Evolutionary conservation across 2,797 vertebrate species (phyloP).

Genomic region (Heliangelus exortis): DNA sequence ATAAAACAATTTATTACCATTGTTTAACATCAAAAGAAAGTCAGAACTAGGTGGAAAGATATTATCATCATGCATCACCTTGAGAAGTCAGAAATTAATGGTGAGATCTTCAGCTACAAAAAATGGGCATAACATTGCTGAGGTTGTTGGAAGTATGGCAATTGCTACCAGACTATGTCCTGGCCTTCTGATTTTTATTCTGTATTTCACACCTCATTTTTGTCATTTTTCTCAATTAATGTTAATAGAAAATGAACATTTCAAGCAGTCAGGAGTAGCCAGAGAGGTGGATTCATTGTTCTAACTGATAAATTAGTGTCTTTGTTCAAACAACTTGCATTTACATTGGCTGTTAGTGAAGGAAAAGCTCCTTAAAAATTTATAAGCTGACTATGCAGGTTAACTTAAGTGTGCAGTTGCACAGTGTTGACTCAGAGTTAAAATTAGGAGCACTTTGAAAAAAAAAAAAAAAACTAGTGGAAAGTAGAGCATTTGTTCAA

Average conservation of each 20-base stretch:
- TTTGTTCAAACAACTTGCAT: slow-evolving; percentile 63
- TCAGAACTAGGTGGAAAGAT: background rate
- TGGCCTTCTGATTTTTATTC: slow-evolving; percentile 25
- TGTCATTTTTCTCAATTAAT: background rate
- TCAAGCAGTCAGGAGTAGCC: background rate
- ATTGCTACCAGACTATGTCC: background rate
- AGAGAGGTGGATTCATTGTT: slow-evolving; percentile 24
- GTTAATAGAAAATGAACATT: slow-evolving; percentile 12
- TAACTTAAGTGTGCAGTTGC: slow-evolving; percentile 52
- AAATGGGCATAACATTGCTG: accelerated
- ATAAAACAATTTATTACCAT: background rate
- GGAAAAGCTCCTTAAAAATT: slow-evolving; percentile 62
- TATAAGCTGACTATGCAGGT: slow-evolving; percentile 71
- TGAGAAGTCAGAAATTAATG: background rate
- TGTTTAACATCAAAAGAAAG: background rate
- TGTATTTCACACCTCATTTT: slow-evolving; percentile 1
- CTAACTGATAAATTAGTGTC: slow-evolving; percentile 62
- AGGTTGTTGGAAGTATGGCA: background rate
- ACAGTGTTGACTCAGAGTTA: slow-evolving; percentile 67
- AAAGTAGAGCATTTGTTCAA: slow-evolving; percentile 56
- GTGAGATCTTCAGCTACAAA: background rate
- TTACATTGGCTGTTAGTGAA: slow-evolving; percentile 42
- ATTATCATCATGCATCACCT: background rate
- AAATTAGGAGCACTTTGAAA: slow-evolving; percentile 65
- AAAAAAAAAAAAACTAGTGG: slow-evolving; percentile 53